Evolutionary conservation across 1,140 invertebrate genomes (phyloP), one percentile per base, ranked within the genome.

Genomic region (Penaeus indicus): DNA sequence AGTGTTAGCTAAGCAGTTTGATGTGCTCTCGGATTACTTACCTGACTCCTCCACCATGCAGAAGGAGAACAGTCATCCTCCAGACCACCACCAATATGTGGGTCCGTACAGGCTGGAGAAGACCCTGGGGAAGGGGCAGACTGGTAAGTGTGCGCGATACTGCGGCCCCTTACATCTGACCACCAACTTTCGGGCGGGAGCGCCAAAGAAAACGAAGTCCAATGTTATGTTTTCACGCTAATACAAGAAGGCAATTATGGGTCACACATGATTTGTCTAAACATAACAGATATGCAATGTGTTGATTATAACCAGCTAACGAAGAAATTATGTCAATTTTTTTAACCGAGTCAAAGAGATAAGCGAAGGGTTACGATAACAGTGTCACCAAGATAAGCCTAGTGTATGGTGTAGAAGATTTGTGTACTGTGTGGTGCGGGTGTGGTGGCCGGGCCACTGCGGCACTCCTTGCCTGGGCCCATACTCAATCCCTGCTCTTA

Each of bases 91-190:
- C 93, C 97, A 98, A 93, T 99, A 98, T 94, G 98, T 99, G 90
- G 99, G 99, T 78, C 99, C 99, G 62, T 99, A 99, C 94, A 95
- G 98, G 92, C 94, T 99, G 92, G 99, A 99, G 93, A 99, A 99
- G 93, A 99, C 99, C 60, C 95, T 99, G 77, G 99, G 99, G 86
- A 99, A 99, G 93, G 99, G 99, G 85, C 99, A 99, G 94, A 99
- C 99, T 93, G 99, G 99, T 99, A 95, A 91, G 93, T 91, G 32
- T 69, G n/a, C 87, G 60, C 63, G 27, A 21, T 63, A 81, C 72
- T 60, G 22, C 77, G 25, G 27, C 62, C 80, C 61, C 75, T 62
- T 78, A 84, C 84, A 86, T 88, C 72, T 72, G 22, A 87, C 82
- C 54, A 78, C 72, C 87, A 88, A 88, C 87, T 88, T 88, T 88